Evolutionary conservation across 2,888 invertebrate species (phyloP).

Genomic region (Meandrusa payeni): DNA sequence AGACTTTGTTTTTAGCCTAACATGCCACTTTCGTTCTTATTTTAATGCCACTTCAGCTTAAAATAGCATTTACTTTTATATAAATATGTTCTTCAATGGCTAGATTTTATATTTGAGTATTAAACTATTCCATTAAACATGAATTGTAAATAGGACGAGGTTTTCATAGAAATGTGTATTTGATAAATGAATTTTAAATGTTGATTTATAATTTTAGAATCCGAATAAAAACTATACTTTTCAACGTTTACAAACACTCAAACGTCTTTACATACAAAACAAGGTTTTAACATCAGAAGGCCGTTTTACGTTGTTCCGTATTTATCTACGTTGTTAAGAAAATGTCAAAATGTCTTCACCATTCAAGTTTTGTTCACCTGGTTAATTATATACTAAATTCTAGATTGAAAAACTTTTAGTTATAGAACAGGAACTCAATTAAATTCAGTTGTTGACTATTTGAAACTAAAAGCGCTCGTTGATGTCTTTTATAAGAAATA

Average conservation of each 20-base stretch:
- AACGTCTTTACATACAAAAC: constrained; percentile 11
- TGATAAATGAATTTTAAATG: constrained; percentile 3
- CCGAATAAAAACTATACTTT: constrained; percentile 3
- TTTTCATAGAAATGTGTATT: constrained; percentile 23
- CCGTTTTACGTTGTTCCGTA: constrained; percentile 17
- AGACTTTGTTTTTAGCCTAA: not conserved
- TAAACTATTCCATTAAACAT: constrained; percentile 30
- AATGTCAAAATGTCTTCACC: no score
- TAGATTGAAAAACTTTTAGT: no score
- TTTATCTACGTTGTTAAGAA: not conserved
- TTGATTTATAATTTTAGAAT: not conserved
- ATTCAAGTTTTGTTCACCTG: no score
- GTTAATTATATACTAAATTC: no score
- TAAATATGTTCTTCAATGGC: constrained; percentile 11
- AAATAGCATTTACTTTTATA: not conserved
- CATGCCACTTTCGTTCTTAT: constrained; percentile 14
- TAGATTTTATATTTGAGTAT: constrained; percentile 15
- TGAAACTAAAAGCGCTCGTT: no score
- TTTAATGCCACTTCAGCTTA: constrained; percentile 1
- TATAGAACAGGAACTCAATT: no score
- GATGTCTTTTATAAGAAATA: no score
- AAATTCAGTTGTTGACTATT: no score
- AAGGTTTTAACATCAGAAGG: constrained; percentile 11
- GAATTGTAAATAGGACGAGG: constrained; percentile 29
- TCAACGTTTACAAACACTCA: constrained; percentile 5